phyloP scores from a whole-genome alignment of 2,113 vertebrate genomes.

The Collichthys lucidus region DNA sequence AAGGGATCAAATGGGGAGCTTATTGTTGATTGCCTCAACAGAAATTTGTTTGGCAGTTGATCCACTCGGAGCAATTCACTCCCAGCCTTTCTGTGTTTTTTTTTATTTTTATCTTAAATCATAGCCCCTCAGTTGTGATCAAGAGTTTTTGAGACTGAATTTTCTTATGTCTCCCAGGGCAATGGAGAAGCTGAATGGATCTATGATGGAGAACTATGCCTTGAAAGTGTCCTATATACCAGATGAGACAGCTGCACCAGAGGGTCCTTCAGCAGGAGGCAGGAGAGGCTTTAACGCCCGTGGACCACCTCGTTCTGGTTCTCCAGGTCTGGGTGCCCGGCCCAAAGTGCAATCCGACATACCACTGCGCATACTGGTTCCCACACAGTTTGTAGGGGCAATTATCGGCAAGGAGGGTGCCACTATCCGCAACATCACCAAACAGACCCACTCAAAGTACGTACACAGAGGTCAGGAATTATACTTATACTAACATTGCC shows the following conservation, averaged over 20 bases:
- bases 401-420: constrained; percentile 98
- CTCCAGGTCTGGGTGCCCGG: constrained; percentile 87
- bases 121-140: background rate
- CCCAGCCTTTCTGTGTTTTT: background rate
- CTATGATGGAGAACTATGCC: constrained; percentile 94
- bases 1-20: background rate
- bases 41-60: background rate
- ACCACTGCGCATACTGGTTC: constrained; percentile 94
- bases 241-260: constrained; percentile 88
- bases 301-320: constrained; percentile 90
- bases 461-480: constrained; percentile 49
- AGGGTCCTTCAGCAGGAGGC: constrained; percentile 79
- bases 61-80: background rate
- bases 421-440: constrained; percentile 98
- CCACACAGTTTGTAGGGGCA: constrained; percentile 97
- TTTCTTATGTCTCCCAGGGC: constrained; percentile 82
- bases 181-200: constrained; percentile 96
- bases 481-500: background rate
- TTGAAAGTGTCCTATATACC: constrained; percentile 98
- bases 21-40: background rate
- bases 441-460: constrained; percentile 99
- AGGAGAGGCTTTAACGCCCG: constrained; percentile 90
- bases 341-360: constrained; percentile 93
- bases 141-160: background rate
- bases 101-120: constrained; percentile 1